phyloP scores from a whole-genome alignment of 2,797 vertebrate species.

The Cyclura pinguis region DNA sequence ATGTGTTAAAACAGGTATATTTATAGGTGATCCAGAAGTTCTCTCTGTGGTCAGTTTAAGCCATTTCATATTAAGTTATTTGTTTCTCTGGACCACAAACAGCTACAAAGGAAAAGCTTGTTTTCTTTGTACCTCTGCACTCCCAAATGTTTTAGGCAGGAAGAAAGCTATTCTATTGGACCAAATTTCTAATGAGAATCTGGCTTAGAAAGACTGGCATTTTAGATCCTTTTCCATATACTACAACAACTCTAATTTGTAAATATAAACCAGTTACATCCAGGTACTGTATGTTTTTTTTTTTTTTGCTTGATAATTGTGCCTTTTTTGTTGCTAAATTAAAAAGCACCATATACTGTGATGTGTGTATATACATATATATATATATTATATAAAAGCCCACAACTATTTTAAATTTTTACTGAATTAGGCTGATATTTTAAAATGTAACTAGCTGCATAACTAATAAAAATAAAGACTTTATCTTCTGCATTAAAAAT shows the following conservation, averaged over 20 bases:
- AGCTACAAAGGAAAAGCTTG: conserved; percentile 46
- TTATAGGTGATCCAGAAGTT: conserved; percentile 68
- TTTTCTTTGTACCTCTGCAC: conserved; percentile 61
- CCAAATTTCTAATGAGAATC: conserved; percentile 73
- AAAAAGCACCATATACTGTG: conserved; percentile 83
- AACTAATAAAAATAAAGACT: conserved; percentile 60
- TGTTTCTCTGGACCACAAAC: conserved; percentile 55
- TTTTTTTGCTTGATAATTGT: conserved; percentile 80
- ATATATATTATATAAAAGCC: conserved; percentile 53
- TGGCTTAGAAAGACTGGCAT: conserved; percentile 58
- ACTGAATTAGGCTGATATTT: conserved; percentile 71
- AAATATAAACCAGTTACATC: conserved; percentile 64
- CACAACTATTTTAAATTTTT: conserved; percentile 61
- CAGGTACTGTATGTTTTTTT: conserved; percentile 80
- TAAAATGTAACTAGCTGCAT: conserved; percentile 58
- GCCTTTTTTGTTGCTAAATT: conserved; percentile 85
- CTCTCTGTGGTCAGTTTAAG: conserved; percentile 64
- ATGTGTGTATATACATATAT: conserved; percentile 69
- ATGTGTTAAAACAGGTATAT: conserved; percentile 58
- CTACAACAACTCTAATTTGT: conserved; percentile 67
- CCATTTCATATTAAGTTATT: conserved; percentile 69
- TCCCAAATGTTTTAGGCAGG: conserved; percentile 61
- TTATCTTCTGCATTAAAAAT: conserved; percentile 65
- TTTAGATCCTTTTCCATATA: conserved; percentile 62
- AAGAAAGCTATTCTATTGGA: conserved; percentile 71